A percentile compares a stretch with the other conserved stretches of the same genome.
Conservation (phyloP, 2,113 vertebrate genomes). For the Colinus virginianus region DNA sequence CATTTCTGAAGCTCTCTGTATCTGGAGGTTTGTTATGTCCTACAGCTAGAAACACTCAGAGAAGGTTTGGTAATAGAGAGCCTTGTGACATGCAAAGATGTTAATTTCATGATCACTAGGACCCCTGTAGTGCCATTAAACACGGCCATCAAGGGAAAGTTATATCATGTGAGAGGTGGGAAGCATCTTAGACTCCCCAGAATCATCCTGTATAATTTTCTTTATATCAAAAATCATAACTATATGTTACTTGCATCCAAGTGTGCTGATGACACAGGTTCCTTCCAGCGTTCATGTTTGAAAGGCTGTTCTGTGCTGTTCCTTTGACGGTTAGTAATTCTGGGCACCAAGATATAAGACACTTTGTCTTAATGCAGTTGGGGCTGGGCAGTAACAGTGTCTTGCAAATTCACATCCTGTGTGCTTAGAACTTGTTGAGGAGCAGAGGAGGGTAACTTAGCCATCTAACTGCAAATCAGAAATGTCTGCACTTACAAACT, state of each 20-base stretch:
- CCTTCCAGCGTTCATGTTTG: not conserved
- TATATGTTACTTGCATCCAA: not conserved
- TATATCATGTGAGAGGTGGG: fast-evolving
- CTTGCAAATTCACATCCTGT: not conserved
- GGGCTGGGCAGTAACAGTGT: not conserved
- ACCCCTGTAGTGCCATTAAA: not conserved
- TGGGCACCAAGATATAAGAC: not conserved
- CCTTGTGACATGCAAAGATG: not conserved
- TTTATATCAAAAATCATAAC: not conserved
- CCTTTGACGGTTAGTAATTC: not conserved
- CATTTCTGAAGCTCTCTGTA: not conserved
- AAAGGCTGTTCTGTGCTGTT: not conserved
- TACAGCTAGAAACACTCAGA: not conserved
- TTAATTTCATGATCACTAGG: not conserved
- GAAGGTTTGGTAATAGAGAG: not conserved
- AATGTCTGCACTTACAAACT: not conserved
- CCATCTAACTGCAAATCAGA: not conserved
- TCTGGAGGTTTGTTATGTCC: not conserved
- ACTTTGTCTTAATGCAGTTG: not conserved
- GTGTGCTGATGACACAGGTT: not conserved
- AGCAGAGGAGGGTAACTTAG: not conserved
- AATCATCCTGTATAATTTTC: not conserved
- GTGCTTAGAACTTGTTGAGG: not conserved
- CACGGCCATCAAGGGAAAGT: not conserved
- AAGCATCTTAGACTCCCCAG: not conserved